These are phyloP conservation scores for Tauraco erythrolophus DNA, from an alignment of 2,113 vertebrate species.

Conservation along the genomic window DNA sequence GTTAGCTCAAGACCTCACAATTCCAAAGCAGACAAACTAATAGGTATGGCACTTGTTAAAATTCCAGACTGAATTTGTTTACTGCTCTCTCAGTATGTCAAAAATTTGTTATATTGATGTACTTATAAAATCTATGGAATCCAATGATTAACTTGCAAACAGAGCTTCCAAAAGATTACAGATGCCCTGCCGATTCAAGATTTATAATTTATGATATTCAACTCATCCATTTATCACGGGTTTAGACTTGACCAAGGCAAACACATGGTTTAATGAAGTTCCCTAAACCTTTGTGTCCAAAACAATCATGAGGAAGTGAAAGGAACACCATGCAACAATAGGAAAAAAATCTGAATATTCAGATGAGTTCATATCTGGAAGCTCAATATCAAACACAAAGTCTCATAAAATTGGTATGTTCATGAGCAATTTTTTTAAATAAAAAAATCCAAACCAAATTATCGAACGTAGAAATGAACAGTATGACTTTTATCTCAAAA, in stretches of 20 bases:
- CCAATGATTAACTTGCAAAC: not conserved
- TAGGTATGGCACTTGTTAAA: not conserved
- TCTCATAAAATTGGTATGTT: not conserved
- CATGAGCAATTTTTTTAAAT: not conserved
- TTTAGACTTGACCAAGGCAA: not conserved
- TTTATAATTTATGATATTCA: not conserved
- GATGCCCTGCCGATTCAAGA: not conserved
- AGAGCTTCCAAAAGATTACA: not conserved
- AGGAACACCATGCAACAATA: not conserved
- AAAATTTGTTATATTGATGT: not conserved
- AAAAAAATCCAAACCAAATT: not conserved
- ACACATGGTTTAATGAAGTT: not conserved
- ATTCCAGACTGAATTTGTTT: not conserved
- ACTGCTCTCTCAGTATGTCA: not conserved
- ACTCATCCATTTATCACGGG: not conserved
- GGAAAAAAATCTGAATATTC: not conserved
- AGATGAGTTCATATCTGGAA: not conserved
- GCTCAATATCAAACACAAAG: not conserved
- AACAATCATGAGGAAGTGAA: not conserved
- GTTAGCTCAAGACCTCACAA: not conserved
- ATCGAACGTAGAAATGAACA: not conserved
- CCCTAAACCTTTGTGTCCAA: not conserved
- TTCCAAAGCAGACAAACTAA: conserved; percentile 14
- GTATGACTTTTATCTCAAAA: not conserved
- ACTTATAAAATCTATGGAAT: not conserved